These are phyloP conservation scores for Orcinus orca DNA, from an alignment of 2,113 vertebrate species.

Conservation along the genomic window DNA sequence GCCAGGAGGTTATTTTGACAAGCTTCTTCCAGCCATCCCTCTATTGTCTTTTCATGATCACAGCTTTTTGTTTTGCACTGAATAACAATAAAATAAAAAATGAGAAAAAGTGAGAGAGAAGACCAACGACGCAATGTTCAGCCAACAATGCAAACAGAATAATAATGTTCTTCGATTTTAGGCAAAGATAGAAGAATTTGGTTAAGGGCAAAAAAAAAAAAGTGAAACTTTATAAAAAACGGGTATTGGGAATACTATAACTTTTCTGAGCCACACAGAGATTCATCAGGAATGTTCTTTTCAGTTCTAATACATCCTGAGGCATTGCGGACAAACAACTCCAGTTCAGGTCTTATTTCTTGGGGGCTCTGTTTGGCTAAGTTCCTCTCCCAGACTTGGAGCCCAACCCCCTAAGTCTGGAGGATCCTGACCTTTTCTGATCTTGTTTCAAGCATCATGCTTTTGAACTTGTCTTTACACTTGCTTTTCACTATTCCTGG, in stretches of 20 bases:
- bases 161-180: conserved; percentile 64
- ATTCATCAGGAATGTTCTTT: conserved; percentile 24
- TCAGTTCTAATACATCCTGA: background rate
- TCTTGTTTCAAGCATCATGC: background rate
- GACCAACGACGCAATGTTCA: conserved; percentile 43
- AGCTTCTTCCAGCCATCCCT: conserved; percentile 9
- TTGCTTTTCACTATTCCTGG: background rate
- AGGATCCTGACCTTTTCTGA: background rate
- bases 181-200: conserved; percentile 51
- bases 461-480: background rate
- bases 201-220: conserved; percentile 23
- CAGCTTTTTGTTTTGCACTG: conserved; percentile 65
- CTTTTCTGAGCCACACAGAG: background rate
- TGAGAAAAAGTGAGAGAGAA: conserved; percentile 41
- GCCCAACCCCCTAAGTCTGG: background rate
- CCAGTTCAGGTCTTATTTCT: background rate
- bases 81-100: conserved; percentile 70
- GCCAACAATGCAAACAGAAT: conserved; percentile 61
- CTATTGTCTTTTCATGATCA: conserved; percentile 59
- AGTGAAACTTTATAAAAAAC: background rate
- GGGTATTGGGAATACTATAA: background rate
- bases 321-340: background rate
- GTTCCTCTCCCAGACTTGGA: background rate
- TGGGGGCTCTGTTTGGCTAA: background rate
- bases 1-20: conserved; percentile 26